Evolutionary conservation across 1,140 invertebrate species (phyloP).

Genomic region (Lucilia cuprina): DNA sequence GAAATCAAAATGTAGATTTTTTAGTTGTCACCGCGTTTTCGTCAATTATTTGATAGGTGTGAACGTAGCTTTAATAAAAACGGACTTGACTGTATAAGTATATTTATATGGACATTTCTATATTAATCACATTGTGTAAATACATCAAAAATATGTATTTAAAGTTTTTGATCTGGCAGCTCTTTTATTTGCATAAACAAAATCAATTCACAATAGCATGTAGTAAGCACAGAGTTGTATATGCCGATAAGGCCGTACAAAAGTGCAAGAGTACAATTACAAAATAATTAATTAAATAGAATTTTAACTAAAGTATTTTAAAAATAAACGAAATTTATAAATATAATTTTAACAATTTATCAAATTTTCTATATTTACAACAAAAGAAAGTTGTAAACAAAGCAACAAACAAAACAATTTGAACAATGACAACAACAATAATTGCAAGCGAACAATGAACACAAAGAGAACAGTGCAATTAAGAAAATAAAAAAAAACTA

Average conservation of each 20-base stretch:
- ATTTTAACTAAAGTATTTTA: background rate
- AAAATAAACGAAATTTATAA: background rate
- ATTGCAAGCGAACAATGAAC: background rate
- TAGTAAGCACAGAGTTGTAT: background rate
- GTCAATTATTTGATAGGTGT: too few species aligned
- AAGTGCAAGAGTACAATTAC: background rate
- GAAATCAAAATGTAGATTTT: too few species aligned
- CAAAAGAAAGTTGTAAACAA: background rate
- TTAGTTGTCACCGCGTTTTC: too few species aligned
- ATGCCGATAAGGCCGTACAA: background rate
- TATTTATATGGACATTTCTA: too few species aligned
- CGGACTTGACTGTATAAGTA: too few species aligned
- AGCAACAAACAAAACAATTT: background rate
- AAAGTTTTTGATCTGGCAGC: background rate
- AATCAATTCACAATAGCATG: background rate
- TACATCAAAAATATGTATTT: too few species aligned
- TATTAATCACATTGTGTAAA: too few species aligned
- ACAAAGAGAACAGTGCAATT: background rate
- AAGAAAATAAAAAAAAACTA: background rate
- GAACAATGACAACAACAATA: background rate
- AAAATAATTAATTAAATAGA: background rate
- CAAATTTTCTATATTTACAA: background rate
- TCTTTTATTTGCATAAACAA: background rate
- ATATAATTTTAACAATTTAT: background rate
- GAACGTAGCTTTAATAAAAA: too few species aligned